phyloP scores from a whole-genome alignment of 2,113 vertebrate genomes.

The Festucalex cinctus region DNA sequence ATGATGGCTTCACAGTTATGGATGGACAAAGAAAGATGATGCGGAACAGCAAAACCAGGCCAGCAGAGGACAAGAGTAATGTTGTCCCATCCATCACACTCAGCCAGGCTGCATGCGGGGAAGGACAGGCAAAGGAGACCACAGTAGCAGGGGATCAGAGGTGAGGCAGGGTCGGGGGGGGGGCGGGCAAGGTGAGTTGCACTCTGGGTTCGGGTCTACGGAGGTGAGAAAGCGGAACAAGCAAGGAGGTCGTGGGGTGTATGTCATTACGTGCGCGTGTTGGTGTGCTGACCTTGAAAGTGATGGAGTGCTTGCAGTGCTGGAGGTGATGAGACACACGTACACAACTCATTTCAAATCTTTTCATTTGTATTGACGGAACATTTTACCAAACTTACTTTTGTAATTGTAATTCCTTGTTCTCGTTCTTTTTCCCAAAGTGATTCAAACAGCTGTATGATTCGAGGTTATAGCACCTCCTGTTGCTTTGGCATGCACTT shows the following conservation, averaged over 20 bases:
- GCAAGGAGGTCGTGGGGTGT: conserved; percentile 57
- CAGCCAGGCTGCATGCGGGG: conserved; percentile 56
- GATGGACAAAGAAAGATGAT: conserved; percentile 28
- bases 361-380: no score
- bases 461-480: neutral
- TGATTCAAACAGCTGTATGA: neutral
- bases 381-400: no score
- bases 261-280: conserved; percentile 39
- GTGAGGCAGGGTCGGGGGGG: conserved; percentile 46
- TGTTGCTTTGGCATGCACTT: neutral
- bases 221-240: conserved; percentile 53
- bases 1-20: neutral
- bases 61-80: conserved; percentile 75
- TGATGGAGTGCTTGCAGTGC: conserved; percentile 61
- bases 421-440: neutral
- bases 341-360: conserved; percentile 4
- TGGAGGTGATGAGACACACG: conserved; percentile 60
- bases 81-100: conserved; percentile 73
- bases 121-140: conserved; percentile 70
- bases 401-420: no score
- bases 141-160: conserved; percentile 56
- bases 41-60: conserved; percentile 63
- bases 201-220: conserved; percentile 40
- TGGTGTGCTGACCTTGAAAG: conserved; percentile 56
- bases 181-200: conserved; percentile 22